Percentiles rank a stretch among this genome's conserved stretches.
These are phyloP conservation scores for Boulengeromyrus knoepffleri DNA, from an alignment of 2,113 vertebrate genomes.

Conservation along the genomic window DNA sequence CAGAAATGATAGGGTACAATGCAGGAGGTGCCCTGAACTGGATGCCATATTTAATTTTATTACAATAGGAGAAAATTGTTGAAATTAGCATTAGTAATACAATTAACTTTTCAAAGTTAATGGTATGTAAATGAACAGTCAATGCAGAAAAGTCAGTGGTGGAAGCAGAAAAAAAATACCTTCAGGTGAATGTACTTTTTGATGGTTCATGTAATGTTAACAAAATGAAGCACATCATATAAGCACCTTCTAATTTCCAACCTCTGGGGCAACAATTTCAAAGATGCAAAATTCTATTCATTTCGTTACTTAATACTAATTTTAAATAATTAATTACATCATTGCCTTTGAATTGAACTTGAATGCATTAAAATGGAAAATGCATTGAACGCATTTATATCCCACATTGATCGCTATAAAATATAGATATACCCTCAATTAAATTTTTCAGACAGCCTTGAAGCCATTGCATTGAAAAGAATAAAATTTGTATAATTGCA, in stretches of 20 bases:
- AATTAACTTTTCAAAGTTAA: neutral
- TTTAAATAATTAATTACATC: neutral
- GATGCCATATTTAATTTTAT: neutral
- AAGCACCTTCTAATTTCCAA: slow-evolving; percentile 6
- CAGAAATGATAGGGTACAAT: neutral
- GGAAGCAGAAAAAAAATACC: neutral
- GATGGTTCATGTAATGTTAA: slow-evolving; percentile 7
- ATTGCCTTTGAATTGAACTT: slow-evolving; percentile 9
- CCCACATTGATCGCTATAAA: neutral
- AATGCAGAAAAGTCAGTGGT: neutral
- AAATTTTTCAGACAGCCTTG: neutral
- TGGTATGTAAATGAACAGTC: neutral
- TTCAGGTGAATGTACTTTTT: neutral
- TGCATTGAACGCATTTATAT: neutral
- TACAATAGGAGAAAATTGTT: neutral
- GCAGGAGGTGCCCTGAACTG: neutral
- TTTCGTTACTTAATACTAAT: neutral
- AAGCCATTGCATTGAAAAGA: neutral
- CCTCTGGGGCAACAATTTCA: slow-evolving; percentile 9
- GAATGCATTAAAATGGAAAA: neutral
- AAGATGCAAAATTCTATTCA: neutral
- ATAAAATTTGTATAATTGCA: neutral
- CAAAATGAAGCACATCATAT: neutral
- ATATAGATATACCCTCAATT: neutral
- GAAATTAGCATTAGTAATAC: neutral